phyloP scores from a whole-genome alignment of 1,140 invertebrate genomes.

The Drosophila quadrilineata region DNA sequence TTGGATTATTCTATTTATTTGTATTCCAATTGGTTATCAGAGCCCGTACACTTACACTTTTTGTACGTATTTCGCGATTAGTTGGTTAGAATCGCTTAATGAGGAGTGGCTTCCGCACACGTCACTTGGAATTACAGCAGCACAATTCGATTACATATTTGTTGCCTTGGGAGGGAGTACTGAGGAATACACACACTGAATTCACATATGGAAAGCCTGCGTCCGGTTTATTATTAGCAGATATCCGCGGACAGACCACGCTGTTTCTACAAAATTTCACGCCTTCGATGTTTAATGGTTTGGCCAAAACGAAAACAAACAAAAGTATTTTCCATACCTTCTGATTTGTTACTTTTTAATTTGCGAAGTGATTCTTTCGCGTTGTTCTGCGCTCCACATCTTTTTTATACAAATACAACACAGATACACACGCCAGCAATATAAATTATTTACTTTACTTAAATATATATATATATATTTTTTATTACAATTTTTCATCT shows the following conservation, averaged over 20 bases:
- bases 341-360: slow-evolving; percentile 38
- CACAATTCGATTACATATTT: slow-evolving; percentile 44
- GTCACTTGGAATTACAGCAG: slow-evolving; percentile 43
- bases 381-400: slow-evolving; percentile 4
- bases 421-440: slow-evolving; percentile 29
- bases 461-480: slow-evolving; percentile 8
- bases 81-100: slow-evolving; percentile 14
- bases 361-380: slow-evolving; percentile 23
- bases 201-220: slow-evolving; percentile 48
- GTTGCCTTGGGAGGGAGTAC: neutral
- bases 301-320: slow-evolving; percentile 55
- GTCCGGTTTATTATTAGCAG: slow-evolving; percentile 56
- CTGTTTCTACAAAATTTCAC: slow-evolving; percentile 51
- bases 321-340: slow-evolving; percentile 36
- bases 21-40: neutral
- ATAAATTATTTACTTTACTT: slow-evolving; percentile 2
- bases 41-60: neutral
- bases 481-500: slow-evolving; percentile 18
- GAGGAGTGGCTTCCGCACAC: slow-evolving; percentile 23
- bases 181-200: slow-evolving; percentile 28
- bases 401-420: slow-evolving; percentile 23
- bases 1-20: slow-evolving; percentile 4
- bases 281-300: slow-evolving; percentile 56
- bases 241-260: slow-evolving; percentile 48
- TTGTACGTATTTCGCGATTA: neutral